phyloP scores from a whole-genome alignment of 2,888 invertebrate genomes.

The Emesis furor region DNA sequence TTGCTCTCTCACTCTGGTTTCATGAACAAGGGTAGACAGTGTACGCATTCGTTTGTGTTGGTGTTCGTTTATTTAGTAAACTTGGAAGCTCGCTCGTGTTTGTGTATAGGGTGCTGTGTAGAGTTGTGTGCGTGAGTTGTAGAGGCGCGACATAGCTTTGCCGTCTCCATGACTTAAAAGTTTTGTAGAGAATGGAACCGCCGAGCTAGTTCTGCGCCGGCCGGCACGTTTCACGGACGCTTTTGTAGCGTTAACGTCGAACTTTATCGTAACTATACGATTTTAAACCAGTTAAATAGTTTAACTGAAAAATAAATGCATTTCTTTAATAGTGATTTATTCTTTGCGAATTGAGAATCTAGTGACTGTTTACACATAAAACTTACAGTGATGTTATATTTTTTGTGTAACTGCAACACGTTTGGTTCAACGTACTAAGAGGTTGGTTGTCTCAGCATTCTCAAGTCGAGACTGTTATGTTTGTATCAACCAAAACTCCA shows the following conservation, averaged over 20 bases:
- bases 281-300: slow-evolving; percentile 78
- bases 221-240: slow-evolving; percentile 86
- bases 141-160: slow-evolving; percentile 92
- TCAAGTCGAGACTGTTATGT: slow-evolving; percentile 86
- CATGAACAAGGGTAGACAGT: slow-evolving; percentile 91
- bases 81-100: slow-evolving; percentile 91
- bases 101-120: slow-evolving; percentile 89
- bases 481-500: slow-evolving; percentile 83
- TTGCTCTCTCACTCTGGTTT: slow-evolving; percentile 87
- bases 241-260: slow-evolving; percentile 81
- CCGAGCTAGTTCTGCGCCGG: slow-evolving; percentile 90
- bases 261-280: slow-evolving; percentile 88
- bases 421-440: slow-evolving; percentile 91
- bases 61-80: slow-evolving; percentile 92
- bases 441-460: slow-evolving; percentile 88
- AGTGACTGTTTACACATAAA: slow-evolving; percentile 80
- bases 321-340: slow-evolving; percentile 75
- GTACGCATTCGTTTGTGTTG: slow-evolving; percentile 89
- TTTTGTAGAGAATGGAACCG: slow-evolving; percentile 89
- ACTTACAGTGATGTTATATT: slow-evolving; percentile 87
- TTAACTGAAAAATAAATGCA: slow-evolving; percentile 76
- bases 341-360: slow-evolving; percentile 76
- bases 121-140: slow-evolving; percentile 89
- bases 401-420: slow-evolving; percentile 91
- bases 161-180: slow-evolving; percentile 92